Percentiles rank a stretch among this genome's conserved stretches.
phyloP scores from a whole-genome alignment of 2,888 invertebrate species.

The Prionchulus punctatus region DNA sequence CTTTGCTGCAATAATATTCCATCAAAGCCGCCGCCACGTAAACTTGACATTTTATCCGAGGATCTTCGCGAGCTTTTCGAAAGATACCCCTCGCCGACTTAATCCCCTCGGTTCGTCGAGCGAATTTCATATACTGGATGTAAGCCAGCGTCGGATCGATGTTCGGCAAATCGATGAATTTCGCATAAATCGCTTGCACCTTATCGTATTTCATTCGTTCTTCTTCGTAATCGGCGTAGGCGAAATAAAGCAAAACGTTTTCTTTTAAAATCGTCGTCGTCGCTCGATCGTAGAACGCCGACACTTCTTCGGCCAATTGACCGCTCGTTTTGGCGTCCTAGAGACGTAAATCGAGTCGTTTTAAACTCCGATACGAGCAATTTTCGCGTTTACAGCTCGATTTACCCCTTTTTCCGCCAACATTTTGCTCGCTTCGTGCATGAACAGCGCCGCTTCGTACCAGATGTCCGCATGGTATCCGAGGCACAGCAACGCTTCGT shows the following conservation, averaged over 20 bases:
- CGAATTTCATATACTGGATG: conserved; percentile 98
- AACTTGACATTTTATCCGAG: conserved; percentile 64
- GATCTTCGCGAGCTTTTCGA: conserved; percentile 81
- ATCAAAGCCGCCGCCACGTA: conserved; percentile 91
- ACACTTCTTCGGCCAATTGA: conserved; percentile 57
- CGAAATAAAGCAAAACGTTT: conserved; percentile 85
- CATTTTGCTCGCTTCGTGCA: conserved; percentile 82
- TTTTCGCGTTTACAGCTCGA: neutral
- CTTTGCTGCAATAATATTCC: conserved; percentile 96
- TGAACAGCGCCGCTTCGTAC: conserved; percentile 93
- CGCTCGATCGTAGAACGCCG: conserved; percentile 82
- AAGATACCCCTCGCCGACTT: conserved; percentile 87
- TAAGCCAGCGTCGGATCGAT: conserved; percentile 91
- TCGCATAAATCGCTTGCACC: conserved; percentile 85
- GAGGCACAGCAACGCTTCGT: conserved; percentile 84
- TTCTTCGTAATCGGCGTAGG: conserved; percentile 97
- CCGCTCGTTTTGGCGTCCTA: conserved; percentile 12
- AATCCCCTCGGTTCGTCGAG: conserved; percentile 87
- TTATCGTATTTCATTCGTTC: conserved; percentile 78
- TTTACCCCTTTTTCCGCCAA: conserved; percentile 70
- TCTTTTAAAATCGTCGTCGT: conserved; percentile 70
- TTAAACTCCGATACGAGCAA: neutral
- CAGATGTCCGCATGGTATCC: conserved; percentile 97
- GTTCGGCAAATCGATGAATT: conserved; percentile 67
- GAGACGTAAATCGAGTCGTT: too few relatives aligned